A percentile compares a stretch with the other conserved stretches of the same genome.
These are phyloP conservation scores for Nemapogon koenigi DNA, from an alignment of 2,888 invertebrate species.

Conservation along the genomic window DNA sequence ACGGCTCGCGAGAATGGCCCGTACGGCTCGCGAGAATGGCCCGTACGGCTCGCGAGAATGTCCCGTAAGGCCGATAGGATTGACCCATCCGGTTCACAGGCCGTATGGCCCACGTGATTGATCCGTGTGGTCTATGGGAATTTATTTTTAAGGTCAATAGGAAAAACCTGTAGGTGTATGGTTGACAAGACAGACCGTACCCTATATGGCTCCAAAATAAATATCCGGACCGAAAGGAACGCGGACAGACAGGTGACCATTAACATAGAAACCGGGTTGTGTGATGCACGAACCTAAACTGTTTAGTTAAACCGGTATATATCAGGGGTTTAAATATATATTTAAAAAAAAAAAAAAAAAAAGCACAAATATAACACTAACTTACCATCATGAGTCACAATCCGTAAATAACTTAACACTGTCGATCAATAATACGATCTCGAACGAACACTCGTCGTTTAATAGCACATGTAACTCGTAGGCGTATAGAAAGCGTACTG, in stretches of 20 bases:
- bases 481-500: slow-evolving; percentile 1
- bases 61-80: background rate
- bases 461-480: background rate
- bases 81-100: background rate
- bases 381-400: background rate
- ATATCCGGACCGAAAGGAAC: background rate
- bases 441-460: slow-evolving; percentile 3
- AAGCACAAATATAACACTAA: background rate
- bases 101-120: background rate
- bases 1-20: slow-evolving; percentile 1
- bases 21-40: background rate
- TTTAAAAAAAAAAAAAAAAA: background rate
- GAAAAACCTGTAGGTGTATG: too few species aligned
- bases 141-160: too few species aligned
- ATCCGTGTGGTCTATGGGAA: background rate
- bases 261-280: too few species aligned
- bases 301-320: background rate
- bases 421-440: background rate
- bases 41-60: background rate
- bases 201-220: background rate
- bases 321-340: background rate
- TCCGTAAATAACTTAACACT: background rate
- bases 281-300: too few species aligned
- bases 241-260: background rate
- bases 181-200: too few species aligned